Base-by-base conservation (phyloP, 1,140 invertebrate species). In the Holotrichia oblita region DNA sequence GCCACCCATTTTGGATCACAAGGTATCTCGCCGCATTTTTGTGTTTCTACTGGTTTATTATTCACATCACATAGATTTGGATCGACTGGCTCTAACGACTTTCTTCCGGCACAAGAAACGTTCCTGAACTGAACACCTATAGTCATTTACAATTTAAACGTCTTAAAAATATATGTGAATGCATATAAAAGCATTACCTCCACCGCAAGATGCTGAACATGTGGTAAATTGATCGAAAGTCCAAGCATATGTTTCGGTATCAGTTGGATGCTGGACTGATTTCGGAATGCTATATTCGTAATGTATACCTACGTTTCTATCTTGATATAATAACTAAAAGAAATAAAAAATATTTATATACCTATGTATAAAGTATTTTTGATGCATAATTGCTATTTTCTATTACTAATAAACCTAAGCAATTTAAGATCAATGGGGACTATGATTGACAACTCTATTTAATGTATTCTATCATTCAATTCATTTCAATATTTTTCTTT, bases 221-320 rank as follows among this genome's bases (percentile, higher is more conserved):
- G 91, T 88, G 4, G 92, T 91, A 87, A 94, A 99, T 78, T 94
- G 91, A 44, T 93, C 94, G 83, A 90, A 91, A 6, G 92, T 90
- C 96, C 96, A 98, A 8, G 90, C 89, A 85, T 97, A 98, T 34
- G 90, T 90, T 78, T 94, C 93, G 55, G 91, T 90, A 81, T 92
- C 90, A 0, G 90, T 87, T 74, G 88, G 90, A 14, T 92, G 90
- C 8, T 91, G 91, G 4, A 94, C 87, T 24, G 91, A 91, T 59
- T 92, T 92, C 0, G 96, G 95, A 20, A 98, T 89, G 80, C 95
- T 98, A 88, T 98, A 99, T 85, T 98, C 95, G 86, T 98, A 98
- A 78, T 93, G 88, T 6, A 99, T 91, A 0, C 96, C 96, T 0
- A 94, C 92, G 82, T 97, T 97, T 27, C 88, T 88, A 84, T 95